Conservation (phyloP, 2,797 vertebrate species). For the Cirrhinus molitorella region DNA sequence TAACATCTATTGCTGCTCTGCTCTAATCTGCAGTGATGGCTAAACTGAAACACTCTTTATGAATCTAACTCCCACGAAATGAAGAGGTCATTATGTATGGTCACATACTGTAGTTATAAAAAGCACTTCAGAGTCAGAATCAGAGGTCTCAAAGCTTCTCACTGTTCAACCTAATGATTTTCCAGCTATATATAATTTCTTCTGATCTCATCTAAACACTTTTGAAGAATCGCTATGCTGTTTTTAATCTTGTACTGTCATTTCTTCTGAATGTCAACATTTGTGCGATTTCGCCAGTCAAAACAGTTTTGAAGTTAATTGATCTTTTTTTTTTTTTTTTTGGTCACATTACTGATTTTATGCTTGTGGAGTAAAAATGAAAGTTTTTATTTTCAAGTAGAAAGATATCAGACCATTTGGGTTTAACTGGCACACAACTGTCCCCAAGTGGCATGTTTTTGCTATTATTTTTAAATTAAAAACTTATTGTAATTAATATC, state of each 20-base stretch:
- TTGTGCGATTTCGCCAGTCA: too few species aligned
- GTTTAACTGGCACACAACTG: background rate
- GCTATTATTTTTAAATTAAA: background rate
- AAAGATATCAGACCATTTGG: too few species aligned
- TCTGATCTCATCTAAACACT: background rate
- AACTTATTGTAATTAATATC: background rate
- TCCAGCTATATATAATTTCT: background rate
- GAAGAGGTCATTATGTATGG: background rate
- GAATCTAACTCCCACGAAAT: background rate
- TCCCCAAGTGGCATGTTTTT: background rate
- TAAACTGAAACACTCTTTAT: background rate
- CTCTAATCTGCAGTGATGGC: background rate
- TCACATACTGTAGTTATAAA: background rate
- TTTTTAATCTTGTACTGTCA: too few species aligned
- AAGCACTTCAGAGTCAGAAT: background rate
- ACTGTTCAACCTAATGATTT: background rate
- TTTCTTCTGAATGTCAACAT: too few species aligned
- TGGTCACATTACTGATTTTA: too few species aligned
- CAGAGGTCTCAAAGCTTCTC: background rate
- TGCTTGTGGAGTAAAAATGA: too few species aligned
- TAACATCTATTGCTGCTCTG: background rate
- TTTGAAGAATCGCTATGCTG: too few species aligned
- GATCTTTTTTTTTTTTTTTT: too few species aligned
- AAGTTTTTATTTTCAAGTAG: too few species aligned
- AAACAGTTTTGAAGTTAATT: too few species aligned